Conservation (phyloP, 1,140 invertebrate genomes). For the Antheraea pernyi region DNA sequence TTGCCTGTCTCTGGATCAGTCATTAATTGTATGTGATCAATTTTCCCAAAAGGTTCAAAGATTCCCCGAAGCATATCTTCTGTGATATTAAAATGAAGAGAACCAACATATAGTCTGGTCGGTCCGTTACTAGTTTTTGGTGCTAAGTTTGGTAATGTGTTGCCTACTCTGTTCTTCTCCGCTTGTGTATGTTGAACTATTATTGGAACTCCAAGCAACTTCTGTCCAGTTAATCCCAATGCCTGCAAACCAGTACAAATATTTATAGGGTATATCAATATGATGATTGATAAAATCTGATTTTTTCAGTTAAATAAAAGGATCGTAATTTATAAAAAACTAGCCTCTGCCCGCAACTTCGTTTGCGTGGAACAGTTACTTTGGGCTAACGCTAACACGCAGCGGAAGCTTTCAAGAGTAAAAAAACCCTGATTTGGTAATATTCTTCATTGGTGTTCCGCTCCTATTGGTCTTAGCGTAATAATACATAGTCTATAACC, state of each 20-base stretch:
- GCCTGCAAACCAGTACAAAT: conserved; percentile 82
- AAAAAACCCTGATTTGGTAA: too few species aligned
- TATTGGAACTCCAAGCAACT: conserved; percentile 97
- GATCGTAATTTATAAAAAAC: too few species aligned
- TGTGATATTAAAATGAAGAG: conserved; percentile 99
- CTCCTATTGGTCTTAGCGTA: too few species aligned
- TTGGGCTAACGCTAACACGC: too few species aligned
- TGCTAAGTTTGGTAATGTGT: conserved; percentile 89
- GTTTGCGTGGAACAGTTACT: too few species aligned
- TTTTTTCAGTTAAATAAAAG: too few species aligned
- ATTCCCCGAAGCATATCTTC: conserved; percentile 99
- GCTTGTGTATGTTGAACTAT: conserved; percentile 99
- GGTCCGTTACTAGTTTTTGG: conserved; percentile 93
- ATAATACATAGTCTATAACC: too few species aligned
- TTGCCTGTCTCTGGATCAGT: conserved; percentile 96
- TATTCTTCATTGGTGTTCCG: too few species aligned
- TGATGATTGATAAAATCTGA: too few species aligned
- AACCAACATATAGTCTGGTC: conserved; percentile 98
- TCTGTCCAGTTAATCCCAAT: conserved; percentile 97
- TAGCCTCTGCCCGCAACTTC: too few species aligned
- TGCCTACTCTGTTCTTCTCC: conserved; percentile 97
- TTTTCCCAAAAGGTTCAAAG: conserved; percentile 99
- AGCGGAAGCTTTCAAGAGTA: too few species aligned
- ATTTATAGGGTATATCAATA: too few species aligned
- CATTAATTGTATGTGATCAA: conserved; percentile 97